Evolutionary conservation across 2,888 invertebrate genomes (phyloP), one percentile per base, ranked within the genome.

Genomic region (Rhyacophila evoluta): DNA sequence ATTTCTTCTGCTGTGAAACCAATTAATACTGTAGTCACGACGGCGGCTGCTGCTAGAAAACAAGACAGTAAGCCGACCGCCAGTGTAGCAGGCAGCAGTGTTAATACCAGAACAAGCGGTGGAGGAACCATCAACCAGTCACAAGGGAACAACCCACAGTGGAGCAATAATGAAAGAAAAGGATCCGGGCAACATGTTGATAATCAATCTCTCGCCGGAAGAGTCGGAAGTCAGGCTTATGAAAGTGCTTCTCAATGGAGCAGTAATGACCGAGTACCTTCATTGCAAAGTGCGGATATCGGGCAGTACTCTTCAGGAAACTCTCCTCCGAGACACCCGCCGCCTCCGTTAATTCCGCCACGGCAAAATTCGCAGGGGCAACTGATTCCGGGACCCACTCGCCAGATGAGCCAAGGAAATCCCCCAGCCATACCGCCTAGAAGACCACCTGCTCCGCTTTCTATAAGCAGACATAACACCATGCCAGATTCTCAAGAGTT

Each of bases 401-500:
- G 82, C 19, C 82, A 82, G 37, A 77, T 80, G 80, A 82, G 82
- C 74, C 82, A 82, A 69, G 82, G 82, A 27, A 41, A 78, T 15
- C 81, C 82, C 8, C 82, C 82, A 11, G 82, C 81, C 11, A 82
- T 82, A 2, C 82, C 82, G 4, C 82, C 82, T 5, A 71, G 82
- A 19, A 67, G 77, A 5, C 67, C 78, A 6, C 79, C 79, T 19
- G 72, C 82, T 15, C 78, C 81, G 6, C 15, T 71, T 12, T 33
- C 75, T n/a, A 78, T 81, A 4, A 79, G 81, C 11, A 74, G 82
- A 72, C 81, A 82, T 27, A 82, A 82, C 73, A 82, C 82, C 0
- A 82, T 82, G 82, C 82, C 82, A 11, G 82, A 82, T 37, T 41
- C 82, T 1, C 82, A 82, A 72, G 82, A 82, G 28, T 75, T 74